Base-by-base conservation (phyloP, 1,140 invertebrate genomes). In the Himalopsyche phryganea region DNA sequence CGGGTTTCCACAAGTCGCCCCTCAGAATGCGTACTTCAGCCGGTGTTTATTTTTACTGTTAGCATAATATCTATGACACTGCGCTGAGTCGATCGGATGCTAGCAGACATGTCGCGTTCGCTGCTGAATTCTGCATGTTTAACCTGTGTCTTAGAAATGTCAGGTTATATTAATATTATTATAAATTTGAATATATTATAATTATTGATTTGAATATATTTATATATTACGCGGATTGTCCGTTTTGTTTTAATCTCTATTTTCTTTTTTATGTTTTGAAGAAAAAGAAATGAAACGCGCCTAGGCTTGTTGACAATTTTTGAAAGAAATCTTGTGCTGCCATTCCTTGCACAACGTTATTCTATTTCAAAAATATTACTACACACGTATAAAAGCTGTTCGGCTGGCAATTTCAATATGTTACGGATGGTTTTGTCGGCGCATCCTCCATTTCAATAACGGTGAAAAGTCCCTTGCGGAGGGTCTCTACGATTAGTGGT, bases 351-450 rank as follows among this genome's bases (percentile, higher is more conserved):
- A 58, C 60, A 58, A 58, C 51, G 44, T 28, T 28, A 28, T 58
- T 52, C 46, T 58, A 58, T 40, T 62, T 63, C 53, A 44, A 49
- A 47, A 28, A 28, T 28, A 28, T 28, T 28, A 57, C 35, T 52
- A 6, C 17, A 57, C 46, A 42, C 38, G 47, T 44, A 52, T 59
- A n/a, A n/a, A n/a, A 44, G 61, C 61, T 59, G 51, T 58, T 59
- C 38, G 33, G 61, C 61, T 60, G 57, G 57, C 57, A 60, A 59
- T 58, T 63, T 58, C 50, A 47, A 56, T 41, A 20, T 50, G 57
- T 63, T 49, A 45, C 18, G 53, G 45, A 19, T 46, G 35, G 17
- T 17, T n/a, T 18, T 40, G 35, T 50, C 33, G 49, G 41, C 11
- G 19, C 11, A 7, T 13, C 35, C 46, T 47, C 36, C 13, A 15